Evolutionary conservation across 2,888 invertebrate genomes (phyloP), one percentile per base, ranked within the genome.

Genomic region (Heteromurus nitidus): DNA sequence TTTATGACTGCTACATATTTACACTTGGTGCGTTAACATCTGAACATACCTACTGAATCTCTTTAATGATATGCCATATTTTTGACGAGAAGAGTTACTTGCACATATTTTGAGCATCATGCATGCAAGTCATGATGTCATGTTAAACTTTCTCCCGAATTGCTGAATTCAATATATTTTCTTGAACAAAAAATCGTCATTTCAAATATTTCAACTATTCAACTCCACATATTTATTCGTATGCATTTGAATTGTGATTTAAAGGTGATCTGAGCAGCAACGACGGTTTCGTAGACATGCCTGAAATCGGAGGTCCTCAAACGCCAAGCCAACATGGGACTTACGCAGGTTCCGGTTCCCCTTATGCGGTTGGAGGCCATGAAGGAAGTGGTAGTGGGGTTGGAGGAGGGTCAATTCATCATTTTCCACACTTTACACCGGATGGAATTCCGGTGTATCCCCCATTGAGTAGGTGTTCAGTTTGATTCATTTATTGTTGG

Each of bases 371-470:
- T 89, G 93, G 90, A 88, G 64, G 79, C 26, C 89, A 88, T 89
- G 92, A 86, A 18, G 90, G 88, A 87, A 72, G 77, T 69, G 70
- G 70, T 22, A 69, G 75, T 18, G 67, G 76, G 22, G 67, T 80
- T 50, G 80, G 81, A 20, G 80, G 80, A 31, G 72, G 73, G 47
- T 83, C 85, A 53, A 85, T 86, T 36, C 87, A 87, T 84, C 87
- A 87, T 80, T 87, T 87, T 69, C 87, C 87, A 9, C 87, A 87
- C 70, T 87, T 87, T 60, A 87, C 87, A 36, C 85, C 86, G 87
- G 93, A 94, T 60, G 95, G 95, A 88, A 94, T 95, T 88, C 93
- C 95, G 83, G 95, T 95, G 82, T 95, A 95, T 89, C 94, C 95
- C 58, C 94, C 94, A 88, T 92, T 95, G 88, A 94, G 95, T 95